Percentiles rank a stretch among this genome's conserved stretches.
Conservation (phyloP, 2,888 invertebrate species). For the Cremastinae sp. region DNA sequence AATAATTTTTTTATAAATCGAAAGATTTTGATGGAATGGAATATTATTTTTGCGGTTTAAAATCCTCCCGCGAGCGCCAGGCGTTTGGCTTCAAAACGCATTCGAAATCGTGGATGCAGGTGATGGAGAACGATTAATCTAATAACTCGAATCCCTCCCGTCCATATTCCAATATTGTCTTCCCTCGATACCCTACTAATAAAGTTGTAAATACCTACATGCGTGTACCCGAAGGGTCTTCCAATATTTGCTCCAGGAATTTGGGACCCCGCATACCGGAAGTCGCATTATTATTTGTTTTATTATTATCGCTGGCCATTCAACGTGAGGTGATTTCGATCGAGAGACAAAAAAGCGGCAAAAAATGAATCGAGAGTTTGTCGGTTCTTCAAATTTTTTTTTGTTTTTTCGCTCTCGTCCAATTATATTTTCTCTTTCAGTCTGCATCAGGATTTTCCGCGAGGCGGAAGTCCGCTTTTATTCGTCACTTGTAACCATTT, state of each 20-base stretch:
- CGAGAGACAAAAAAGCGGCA: neutral
- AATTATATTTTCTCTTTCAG: neutral
- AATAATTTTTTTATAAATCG: no score
- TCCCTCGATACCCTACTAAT: slow-evolving; percentile 35
- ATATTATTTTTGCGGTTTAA: no score
- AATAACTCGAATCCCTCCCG: slow-evolving; percentile 65
- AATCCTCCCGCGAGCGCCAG: no score
- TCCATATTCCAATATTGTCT: slow-evolving; percentile 74
- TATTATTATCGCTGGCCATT: slow-evolving; percentile 4
- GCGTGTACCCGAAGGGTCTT: slow-evolving; percentile 37
- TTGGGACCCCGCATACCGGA: slow-evolving; percentile 49
- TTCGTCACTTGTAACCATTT: slow-evolving; percentile 20
- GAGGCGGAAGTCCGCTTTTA: slow-evolving; percentile 27
- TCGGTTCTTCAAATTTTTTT: neutral
- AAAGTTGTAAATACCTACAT: slow-evolving; percentile 34
- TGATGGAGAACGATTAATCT: slow-evolving; percentile 72
- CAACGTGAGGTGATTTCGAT: slow-evolving; percentile 37
- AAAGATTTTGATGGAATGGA: no score
- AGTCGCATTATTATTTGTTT: slow-evolving; percentile 49
- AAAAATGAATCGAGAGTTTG: slow-evolving; percentile 8
- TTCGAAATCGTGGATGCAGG: slow-evolving; percentile 45
- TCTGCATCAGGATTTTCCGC: no score
- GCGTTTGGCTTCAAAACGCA: neutral
- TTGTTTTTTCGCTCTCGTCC: neutral
- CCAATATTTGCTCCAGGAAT: slow-evolving; percentile 58